A percentile compares a stretch with the other conserved stretches of the same genome.
These are phyloP conservation scores for Notolepis coatsorum DNA, from an alignment of 2,797 vertebrate genomes.

Conservation along the genomic window DNA sequence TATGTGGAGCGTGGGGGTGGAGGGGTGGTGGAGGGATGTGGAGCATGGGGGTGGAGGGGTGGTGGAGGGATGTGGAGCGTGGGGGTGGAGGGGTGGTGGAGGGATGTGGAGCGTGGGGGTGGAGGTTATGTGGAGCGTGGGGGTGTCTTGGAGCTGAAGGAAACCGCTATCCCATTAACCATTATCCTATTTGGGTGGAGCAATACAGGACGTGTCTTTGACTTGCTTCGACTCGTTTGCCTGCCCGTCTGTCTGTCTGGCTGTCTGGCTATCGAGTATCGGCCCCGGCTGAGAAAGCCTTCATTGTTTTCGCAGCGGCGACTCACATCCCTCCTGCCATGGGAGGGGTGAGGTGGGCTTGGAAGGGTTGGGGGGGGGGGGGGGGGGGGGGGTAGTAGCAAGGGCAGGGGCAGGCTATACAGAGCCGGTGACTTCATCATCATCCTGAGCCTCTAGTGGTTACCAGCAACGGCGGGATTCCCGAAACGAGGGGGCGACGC, in stretches of 20 bases:
- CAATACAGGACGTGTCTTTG: constrained; percentile 46
- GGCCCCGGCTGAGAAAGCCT: constrained; percentile 62
- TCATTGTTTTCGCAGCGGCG: constrained; percentile 66
- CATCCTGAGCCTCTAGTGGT: constrained; percentile 69
- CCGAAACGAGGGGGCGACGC: constrained; percentile 72
- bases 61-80: background rate
- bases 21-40: background rate
- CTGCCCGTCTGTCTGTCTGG: constrained; percentile 24
- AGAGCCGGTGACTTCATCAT: constrained; percentile 81
- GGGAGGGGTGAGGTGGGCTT: constrained; percentile 21
- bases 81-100: background rate
- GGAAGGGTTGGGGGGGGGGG: constrained; percentile 20
- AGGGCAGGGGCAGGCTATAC: constrained; percentile 64
- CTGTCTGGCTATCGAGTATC: constrained; percentile 37
- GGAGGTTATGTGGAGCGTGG: constrained; percentile 4
- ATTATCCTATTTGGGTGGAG: constrained; percentile 30
- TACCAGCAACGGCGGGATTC: constrained; percentile 82
- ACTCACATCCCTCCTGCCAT: constrained; percentile 26
- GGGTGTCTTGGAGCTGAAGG: background rate
- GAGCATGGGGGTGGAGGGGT: too few species aligned
- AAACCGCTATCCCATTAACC: constrained; percentile 27
- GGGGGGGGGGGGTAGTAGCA: constrained; percentile 15
- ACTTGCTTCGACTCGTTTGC: constrained; percentile 46
- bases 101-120: constrained; percentile 14
- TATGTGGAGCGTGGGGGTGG: background rate